Percentiles rank a stretch among this genome's conserved stretches.
Conservation (phyloP, 2,888 invertebrate genomes). For the Drosophila suboccidentalis region DNA sequence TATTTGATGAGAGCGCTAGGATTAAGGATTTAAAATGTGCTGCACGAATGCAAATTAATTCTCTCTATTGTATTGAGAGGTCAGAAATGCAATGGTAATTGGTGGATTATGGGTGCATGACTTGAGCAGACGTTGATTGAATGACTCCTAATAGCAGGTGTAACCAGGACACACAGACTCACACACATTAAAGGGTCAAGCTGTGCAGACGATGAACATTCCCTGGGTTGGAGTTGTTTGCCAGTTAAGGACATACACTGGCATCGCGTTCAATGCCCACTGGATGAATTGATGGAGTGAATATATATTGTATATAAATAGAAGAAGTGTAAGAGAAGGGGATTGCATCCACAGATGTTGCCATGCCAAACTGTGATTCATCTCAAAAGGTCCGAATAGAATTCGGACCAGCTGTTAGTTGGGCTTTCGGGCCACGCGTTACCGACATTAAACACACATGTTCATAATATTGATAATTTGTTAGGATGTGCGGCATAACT, state of each 20-base stretch:
- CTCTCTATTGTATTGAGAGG: background rate
- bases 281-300: slow-evolving; percentile 4
- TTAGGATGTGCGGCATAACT: slow-evolving; percentile 17
- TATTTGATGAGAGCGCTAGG: too few species aligned
- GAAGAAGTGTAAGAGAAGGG: background rate
- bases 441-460: slow-evolving; percentile 55
- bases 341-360: slow-evolving; percentile 22
- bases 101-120: slow-evolving; percentile 13
- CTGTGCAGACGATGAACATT: slow-evolving; percentile 6
- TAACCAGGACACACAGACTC: background rate
- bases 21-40: background rate
- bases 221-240: slow-evolving; percentile 3
- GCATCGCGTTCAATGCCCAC: background rate
- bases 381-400: slow-evolving; percentile 15
- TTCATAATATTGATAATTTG: slow-evolving; percentile 65
- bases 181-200: slow-evolving; percentile 11
- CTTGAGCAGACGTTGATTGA: slow-evolving; percentile 16
- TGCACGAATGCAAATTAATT: background rate
- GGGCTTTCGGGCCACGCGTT: slow-evolving; percentile 33
- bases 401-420: slow-evolving; percentile 30
- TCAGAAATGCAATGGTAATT: slow-evolving; percentile 12
- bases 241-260: background rate
- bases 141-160: slow-evolving; percentile 13
- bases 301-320: background rate
- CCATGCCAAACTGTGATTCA: slow-evolving; percentile 30